A percentile compares a stretch with the other conserved stretches of the same genome.
Evolutionary conservation across 2,797 vertebrate genomes (phyloP).

Genomic region (Sphenopsis melanotis): DNA sequence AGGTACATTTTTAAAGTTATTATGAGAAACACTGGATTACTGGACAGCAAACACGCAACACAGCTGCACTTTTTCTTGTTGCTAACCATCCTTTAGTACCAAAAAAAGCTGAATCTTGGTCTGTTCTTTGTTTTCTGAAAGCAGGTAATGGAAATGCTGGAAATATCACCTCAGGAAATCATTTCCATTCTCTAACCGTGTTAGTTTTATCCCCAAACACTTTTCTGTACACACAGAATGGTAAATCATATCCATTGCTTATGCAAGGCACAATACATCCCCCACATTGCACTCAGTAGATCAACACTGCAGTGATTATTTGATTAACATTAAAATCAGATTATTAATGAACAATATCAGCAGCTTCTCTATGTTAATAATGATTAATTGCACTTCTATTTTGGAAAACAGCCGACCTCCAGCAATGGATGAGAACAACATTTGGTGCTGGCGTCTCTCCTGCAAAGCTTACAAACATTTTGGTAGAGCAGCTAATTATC

Average conservation of each 20-base stretch:
- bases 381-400: background rate
- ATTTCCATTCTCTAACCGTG: background rate
- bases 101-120: background rate
- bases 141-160: background rate
- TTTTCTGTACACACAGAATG: background rate
- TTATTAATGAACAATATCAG: constrained; percentile 21
- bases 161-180: background rate
- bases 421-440: background rate
- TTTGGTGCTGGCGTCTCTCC: background rate
- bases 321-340: background rate
- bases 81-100: background rate
- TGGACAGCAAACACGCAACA: background rate
- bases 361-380: background rate
- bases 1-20: background rate
- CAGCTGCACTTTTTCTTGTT: background rate
- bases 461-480: background rate
- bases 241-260: background rate
- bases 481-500: background rate
- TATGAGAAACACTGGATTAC: background rate
- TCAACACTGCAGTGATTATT: background rate
- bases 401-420: background rate
- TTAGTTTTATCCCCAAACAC: background rate
- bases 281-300: background rate
- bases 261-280: background rate
- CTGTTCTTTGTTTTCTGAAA: background rate